phyloP scores from a whole-genome alignment of 2,113 vertebrate genomes.

The Solea senegalensis region DNA sequence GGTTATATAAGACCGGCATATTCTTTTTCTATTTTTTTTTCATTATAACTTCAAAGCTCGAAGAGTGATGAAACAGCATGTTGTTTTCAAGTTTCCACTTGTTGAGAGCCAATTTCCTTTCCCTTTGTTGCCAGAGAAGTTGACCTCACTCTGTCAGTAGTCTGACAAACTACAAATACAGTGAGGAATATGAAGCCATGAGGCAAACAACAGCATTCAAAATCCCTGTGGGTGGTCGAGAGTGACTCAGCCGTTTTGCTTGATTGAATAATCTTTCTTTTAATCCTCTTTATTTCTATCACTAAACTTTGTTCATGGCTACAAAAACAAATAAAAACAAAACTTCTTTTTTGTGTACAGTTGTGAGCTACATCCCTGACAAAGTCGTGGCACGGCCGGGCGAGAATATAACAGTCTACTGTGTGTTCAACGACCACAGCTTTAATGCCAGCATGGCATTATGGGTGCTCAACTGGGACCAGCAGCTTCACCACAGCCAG shows the following conservation, averaged over 20 bases:
- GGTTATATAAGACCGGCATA: too few species aligned
- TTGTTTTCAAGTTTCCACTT: too few species aligned
- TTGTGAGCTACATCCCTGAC: conserved; percentile 89
- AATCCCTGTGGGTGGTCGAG: neutral
- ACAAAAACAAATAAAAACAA: neutral
- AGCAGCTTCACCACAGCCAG: conserved; percentile 80
- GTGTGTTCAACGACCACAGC: conserved; percentile 84
- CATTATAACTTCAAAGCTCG: too few species aligned
- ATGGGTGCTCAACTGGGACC: conserved; percentile 87
- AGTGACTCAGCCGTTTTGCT: neutral
- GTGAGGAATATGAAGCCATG: too few species aligned
- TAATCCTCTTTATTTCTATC: neutral
- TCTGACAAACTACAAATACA: neutral
- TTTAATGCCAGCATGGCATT: conserved; percentile 76
- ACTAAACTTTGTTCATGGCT: neutral
- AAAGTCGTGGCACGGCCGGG: conserved; percentile 82
- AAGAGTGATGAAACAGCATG: too few species aligned
- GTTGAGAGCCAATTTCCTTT: too few species aligned
- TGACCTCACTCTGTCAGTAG: too few species aligned
- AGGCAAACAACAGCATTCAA: too few species aligned
- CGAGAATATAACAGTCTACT: conserved; percentile 85
- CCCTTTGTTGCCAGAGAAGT: too few species aligned
- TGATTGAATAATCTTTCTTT: conserved; percentile 6
- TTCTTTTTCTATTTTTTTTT: too few species aligned
- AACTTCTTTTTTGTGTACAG: conserved; percentile 52